Conservation (phyloP, 1,140 invertebrate genomes). For the Panagrolaimus sp. region DNA sequence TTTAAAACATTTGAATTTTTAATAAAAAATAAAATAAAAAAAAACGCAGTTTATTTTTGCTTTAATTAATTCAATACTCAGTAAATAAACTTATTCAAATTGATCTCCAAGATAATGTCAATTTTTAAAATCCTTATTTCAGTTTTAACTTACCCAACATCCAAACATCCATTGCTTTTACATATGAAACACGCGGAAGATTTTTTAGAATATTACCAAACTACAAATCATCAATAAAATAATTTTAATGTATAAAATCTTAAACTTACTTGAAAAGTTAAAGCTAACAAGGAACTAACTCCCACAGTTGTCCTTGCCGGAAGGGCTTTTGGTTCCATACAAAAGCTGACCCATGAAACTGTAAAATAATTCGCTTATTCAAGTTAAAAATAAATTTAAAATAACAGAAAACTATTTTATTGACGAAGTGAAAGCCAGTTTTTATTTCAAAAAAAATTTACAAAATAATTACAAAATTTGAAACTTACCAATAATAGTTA, state of each 20-base stretch:
- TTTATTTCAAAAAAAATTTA: background rate
- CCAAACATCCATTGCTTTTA: conserved; percentile 59
- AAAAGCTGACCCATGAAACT: conserved; percentile 56
- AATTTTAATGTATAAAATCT: background rate
- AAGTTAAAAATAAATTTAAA: too few species aligned
- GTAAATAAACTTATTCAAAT: background rate
- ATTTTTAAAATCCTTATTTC: too few species aligned
- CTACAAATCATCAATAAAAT: conserved; percentile 29
- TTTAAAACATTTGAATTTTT: too few species aligned
- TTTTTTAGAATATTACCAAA: conserved; percentile 59
- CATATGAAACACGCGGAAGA: conserved; percentile 54
- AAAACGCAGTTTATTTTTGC: background rate
- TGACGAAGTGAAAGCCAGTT: too few species aligned
- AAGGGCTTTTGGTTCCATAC: conserved; percentile 58
- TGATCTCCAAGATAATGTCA: too few species aligned
- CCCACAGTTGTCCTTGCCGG: conserved; percentile 56
- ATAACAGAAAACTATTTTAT: too few species aligned
- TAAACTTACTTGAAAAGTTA: conserved; percentile 46
- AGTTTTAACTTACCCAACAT: conserved; percentile 37
- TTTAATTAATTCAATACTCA: conserved; percentile 20
- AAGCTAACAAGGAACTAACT: conserved; percentile 48
- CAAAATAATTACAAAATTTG: conserved; percentile 5
- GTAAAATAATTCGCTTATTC: conserved; percentile 30
- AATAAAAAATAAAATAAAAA: too few species aligned
- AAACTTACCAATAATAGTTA: conserved; percentile 38